Evolutionary conservation across 1,140 invertebrate species (phyloP), one percentile per base, ranked within the genome.

Genomic region (Drosophila serrata): DNA sequence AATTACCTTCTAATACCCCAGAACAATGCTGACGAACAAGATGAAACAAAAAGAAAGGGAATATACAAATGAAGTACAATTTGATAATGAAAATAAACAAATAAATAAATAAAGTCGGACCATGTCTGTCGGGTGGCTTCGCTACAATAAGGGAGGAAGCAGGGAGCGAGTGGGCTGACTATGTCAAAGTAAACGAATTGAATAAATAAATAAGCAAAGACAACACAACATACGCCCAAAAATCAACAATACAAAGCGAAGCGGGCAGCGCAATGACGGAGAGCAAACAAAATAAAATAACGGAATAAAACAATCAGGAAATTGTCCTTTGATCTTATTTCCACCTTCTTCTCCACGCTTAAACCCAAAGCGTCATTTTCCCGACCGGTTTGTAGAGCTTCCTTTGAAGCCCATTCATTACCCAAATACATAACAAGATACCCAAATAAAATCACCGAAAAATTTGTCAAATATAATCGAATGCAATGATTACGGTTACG

Each of bases 271-370:
- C 46, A 62, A 60, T 78, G 42, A 15, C 33, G 33, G 39, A 62
- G 56, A 27, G 64, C 85, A 90, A 85, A 88, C 85, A 90, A 90
- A 85, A 90, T 90, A 90, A 90, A 90, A 90, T 85, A 90, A 90
- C 81, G 65, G 46, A 85, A 85, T 90, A 90, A 90, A 90, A 90
- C 85, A 90, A 90, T 90, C 85, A 90, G 75, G 70, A 90, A 90
- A 90, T 90, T 85, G 85, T 90, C 86, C 85, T 90, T 90, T 90
- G 85, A 90, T 90, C 85, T 90, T 85, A 78, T 88, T 90, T 37
- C 51, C 51, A 55, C 48, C 40, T 59, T 40, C 46, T 43, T 46
- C 51, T 37, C 43, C 45, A 51, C 37, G 8, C 58, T 56, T 49
- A 75, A 75, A 77, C 39, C 40, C 43, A 57, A 49, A 67, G 76